Percentiles rank a stretch among this genome's conserved stretches.
phyloP scores from a whole-genome alignment of 1,140 invertebrate genomes.

The Leptopilina boulardi region DNA sequence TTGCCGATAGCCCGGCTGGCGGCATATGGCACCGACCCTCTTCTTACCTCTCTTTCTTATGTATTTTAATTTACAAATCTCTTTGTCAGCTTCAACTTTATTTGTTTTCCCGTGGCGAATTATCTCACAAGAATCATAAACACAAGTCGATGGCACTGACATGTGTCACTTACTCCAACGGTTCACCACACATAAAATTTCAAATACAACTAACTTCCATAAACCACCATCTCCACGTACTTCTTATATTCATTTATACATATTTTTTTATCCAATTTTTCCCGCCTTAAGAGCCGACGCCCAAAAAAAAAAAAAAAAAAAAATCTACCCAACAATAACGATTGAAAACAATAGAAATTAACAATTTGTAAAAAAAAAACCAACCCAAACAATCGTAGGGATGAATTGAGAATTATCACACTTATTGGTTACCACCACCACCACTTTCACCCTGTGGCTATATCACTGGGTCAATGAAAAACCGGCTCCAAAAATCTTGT shows the following conservation, averaged over 20 bases:
- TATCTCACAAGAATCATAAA: background rate
- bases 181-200: background rate
- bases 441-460: conserved; percentile 12
- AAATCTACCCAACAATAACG: background rate
- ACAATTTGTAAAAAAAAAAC: background rate
- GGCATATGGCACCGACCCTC: conserved; percentile 72
- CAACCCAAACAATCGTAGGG: background rate
- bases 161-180: background rate
- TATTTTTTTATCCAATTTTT: background rate
- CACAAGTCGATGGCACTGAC: background rate
- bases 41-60: conserved; percentile 40
- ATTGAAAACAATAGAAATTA: background rate
- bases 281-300: background rate
- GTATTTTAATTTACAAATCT: background rate
- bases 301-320: background rate
- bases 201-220: background rate
- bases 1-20: conserved; percentile 74
- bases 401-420: background rate
- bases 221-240: background rate
- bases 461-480: background rate
- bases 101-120: background rate
- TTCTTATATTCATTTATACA: background rate
- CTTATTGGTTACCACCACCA: conserved; percentile 1
- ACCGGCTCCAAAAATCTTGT: background rate
- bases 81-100: background rate